Base-by-base conservation (phyloP, 2,888 invertebrate genomes). In the Drosophila conformis region DNA sequence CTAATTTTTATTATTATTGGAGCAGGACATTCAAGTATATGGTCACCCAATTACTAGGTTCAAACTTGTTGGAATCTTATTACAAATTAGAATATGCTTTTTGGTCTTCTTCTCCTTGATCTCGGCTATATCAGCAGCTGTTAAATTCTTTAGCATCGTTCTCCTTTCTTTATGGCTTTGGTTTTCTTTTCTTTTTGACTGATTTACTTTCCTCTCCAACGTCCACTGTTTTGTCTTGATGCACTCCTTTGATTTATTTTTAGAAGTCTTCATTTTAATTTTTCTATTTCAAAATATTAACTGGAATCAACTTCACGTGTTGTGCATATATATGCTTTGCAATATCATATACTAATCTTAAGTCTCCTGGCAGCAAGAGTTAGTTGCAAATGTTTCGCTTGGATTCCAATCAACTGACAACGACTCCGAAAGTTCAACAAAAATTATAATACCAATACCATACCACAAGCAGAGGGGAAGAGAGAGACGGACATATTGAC, bases 351-450 rank as follows among this genome's bases (percentile, higher is more conserved):
- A 61, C 56, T 54, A 52, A 54, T 69, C 53, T 65, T 69, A 72
- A 87, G 82, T 87, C 75, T 70, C 74, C 68, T 53, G 78, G 78
- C 78, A 78, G 78, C 78, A 87, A 73, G 67, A 74, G 62, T 66
- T 66, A 73, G 58, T 56, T 67, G 74, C 69, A 78, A 75, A 74
- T 70, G 72, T 74, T 76, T 84, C 66, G 76, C 70, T 76, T 78
- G 65, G 76, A 87, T 85, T 87, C 87, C 84, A 87, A 80, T 80
- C 78, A 66, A 71, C 42, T 49, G 58, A 68, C 21, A 60, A 53
- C 21, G 59, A 65, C 42, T 68, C 61, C 52, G 63, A 60, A 57
- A 40, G 38, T 59, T 38, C 5, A 15, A 27, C 42, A 52, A 53
- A 38, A 6, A 42, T 25, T n/a, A 31, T 33, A 27, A 58, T 58